Evolutionary conservation across 2,888 invertebrate genomes (phyloP), one percentile per base, ranked within the genome.

Genomic region (Agriopis aurantiaria): DNA sequence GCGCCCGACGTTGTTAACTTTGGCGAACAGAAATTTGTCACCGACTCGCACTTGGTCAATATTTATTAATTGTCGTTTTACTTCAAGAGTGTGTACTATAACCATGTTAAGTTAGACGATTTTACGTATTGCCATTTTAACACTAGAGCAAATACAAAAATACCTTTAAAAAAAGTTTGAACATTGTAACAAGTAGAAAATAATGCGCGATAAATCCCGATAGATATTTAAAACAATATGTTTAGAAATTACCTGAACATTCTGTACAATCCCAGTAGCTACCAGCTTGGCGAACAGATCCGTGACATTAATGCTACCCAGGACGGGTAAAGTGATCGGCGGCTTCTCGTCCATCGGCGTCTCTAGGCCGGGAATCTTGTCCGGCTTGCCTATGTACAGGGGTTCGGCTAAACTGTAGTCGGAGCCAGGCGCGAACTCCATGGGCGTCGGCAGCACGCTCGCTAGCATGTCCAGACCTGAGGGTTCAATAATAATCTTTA

Each of bases 281-380:
- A 98, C 96, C 8, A 99, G 91, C 87, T 98, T 97, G 73, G 97
- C 96, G 85, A 98, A 97, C 43, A 99, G 91, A 76, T 98, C 97
- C 72, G 96, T 97, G 40, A 99, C 97, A 82, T 98, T 97, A 3
- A 96, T 87, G 67, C 90, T 88, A 33, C 89, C 86, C 0, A 94
- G 83, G 43, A 87, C 78, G 23, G 89, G 88, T 14, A 90, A 68
- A 11, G 70, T 46, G 1, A 75, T 78, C 0, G 84, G 72, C 0
- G 90, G 88, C 49, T 89, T 89, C 63, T 91, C 91, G 0, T 89
- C 88, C 0, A 80, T 65, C 0, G 88, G 85, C 0, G 88, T 82
- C 49, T 92, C 93, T 0, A 94, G 76, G 0, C 93, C 94, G 0
- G 94, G 94, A 40, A 92, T 93, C 49, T 82, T 88, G 55, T 86